Evolutionary conservation across 2,888 invertebrate species (phyloP), one percentile per base, ranked within the genome.

Genomic region (Tholera decimalis): DNA sequence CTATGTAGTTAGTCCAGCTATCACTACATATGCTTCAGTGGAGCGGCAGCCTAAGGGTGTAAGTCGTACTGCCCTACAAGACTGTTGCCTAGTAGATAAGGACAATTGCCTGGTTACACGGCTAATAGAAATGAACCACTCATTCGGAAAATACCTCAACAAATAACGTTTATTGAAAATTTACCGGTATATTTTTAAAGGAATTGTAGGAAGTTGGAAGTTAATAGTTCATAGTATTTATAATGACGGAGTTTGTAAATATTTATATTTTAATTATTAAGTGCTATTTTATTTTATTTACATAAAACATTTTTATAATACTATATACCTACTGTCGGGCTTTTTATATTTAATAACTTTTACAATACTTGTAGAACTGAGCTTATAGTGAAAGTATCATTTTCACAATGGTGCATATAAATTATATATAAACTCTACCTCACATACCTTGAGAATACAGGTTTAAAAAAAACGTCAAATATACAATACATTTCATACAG

Each of bases 1-100:
- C 37, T 20, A 33, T 69, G 30, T 26, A 9, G n/a, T 39, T 26
- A 9, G n/a, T 22, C n/a, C 11, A 22, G 8, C 2, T 18, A 33
- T 3, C 41, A 30, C 9, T 49, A 18, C 0, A 33, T 13, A 26
- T 1, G 20, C 30, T 56, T 47, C 9, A 43, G 33, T 37, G n/a
- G 9, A n/a, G 15, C 22, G 30, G 33, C 8, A 30, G 56, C 70
- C 37, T 43, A 24, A 68, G 58, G 24, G 26, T 58, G 49, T 57
- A 58, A 57, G 59, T 72, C 41, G 50, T 50, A 61, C 24, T 49
- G 33, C 39, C 46, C 37, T 18, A 37, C 47, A 30, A 28, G 77
- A 82, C 80, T 83, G 84, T 80, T 73, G 58, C 62, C 24, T 13
- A 7, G 56, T 54, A 82, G 85, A 86, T 86, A 86, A 85, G 79